Base-by-base conservation (phyloP, 2,888 invertebrate species). In the Marronus borbonicus region DNA sequence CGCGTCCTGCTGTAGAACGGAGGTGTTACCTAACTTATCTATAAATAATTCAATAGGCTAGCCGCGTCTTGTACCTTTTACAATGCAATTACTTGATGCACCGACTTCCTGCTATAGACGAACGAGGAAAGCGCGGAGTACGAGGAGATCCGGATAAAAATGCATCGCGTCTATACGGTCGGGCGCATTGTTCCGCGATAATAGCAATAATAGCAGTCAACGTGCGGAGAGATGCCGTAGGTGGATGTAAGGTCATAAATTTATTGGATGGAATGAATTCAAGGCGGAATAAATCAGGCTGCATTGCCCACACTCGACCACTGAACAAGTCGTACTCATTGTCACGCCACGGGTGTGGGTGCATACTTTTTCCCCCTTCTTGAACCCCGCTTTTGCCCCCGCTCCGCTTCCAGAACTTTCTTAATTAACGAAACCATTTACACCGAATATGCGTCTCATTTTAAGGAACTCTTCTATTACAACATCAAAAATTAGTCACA, bases 221-320 rank as follows among this genome's bases (percentile, higher is more conserved):
- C 39, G 39, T 20, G 36, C 68, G 50, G 68, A 20, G 50, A 68
- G 52, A 68, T 77, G 52, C 64, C 72, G 77, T 77, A 64, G 77
- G 77, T 77, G 70, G 64, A 64, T 64, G 31, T 77, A 72, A 77
- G 70, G 77, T 77, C 69, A 77, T 77, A 77, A 77, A 77, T 77
- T 77, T 77, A 77, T 77, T 77, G 77, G 72, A 55, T 58, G 72
- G 65, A 77, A 70, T 77, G 69, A 77, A 77, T 77, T 77, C 70
- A 77, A 77, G 77, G 77, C 69, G 77, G 72, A 72, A 77, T 77
- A 77, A 77, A 70, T 77, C 70, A 77, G 55, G 62, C 52, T 49
- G 14, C 24, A 52, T 55, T 70, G 72, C 77, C 77, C 69, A 77
- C 77, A 60, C 72, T 24, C 44, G 68, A 17, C 20, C n/a, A 20